Conservation (phyloP, 1,140 invertebrate genomes). For the Drosophila tsacasi region DNA sequence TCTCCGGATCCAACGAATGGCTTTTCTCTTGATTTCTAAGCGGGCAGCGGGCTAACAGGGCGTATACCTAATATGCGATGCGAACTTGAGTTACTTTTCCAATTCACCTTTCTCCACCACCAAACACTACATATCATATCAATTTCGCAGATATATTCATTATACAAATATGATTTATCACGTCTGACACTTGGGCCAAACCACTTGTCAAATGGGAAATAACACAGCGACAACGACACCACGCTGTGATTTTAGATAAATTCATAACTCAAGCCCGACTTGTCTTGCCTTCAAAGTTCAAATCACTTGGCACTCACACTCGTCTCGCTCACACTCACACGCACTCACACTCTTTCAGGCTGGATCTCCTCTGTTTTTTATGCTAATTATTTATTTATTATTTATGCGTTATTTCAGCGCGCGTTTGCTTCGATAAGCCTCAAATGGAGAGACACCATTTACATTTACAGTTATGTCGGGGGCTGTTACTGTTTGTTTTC, state of each 20-base stretch:
- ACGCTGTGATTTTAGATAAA: slow-evolving; percentile 83
- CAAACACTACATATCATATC: slow-evolving; percentile 32
- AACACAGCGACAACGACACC: slow-evolving; percentile 70
- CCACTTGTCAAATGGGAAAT: slow-evolving; percentile 77
- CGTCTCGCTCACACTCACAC: slow-evolving; percentile 8
- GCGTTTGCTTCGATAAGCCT: slow-evolving; percentile 78
- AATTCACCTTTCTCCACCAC: slow-evolving; percentile 47
- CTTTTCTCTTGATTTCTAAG: slow-evolving; percentile 13
- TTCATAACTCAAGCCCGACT: slow-evolving; percentile 79
- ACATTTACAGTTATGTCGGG: slow-evolving; percentile 71
- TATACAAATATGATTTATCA: slow-evolving; percentile 73
- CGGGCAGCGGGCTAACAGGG: slow-evolving; percentile 24
- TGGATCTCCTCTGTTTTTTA: slow-evolving; percentile 42
- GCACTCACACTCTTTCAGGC: slow-evolving; percentile 10
- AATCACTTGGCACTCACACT: slow-evolving; percentile 68
- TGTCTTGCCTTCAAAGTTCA: slow-evolving; percentile 84
- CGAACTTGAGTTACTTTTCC: slow-evolving; percentile 28
- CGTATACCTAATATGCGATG: slow-evolving; percentile 43
- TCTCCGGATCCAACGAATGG: slow-evolving; percentile 10
- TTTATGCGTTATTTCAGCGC: slow-evolving; percentile 80
- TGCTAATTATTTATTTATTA: slow-evolving; percentile 83
- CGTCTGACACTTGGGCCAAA: slow-evolving; percentile 82
- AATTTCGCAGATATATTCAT: slow-evolving; percentile 48
- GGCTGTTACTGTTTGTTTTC: slow-evolving; percentile 36
- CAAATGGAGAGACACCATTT: slow-evolving; percentile 76